phyloP scores from a whole-genome alignment of 1,140 invertebrate species.

The Drosophila orena region DNA sequence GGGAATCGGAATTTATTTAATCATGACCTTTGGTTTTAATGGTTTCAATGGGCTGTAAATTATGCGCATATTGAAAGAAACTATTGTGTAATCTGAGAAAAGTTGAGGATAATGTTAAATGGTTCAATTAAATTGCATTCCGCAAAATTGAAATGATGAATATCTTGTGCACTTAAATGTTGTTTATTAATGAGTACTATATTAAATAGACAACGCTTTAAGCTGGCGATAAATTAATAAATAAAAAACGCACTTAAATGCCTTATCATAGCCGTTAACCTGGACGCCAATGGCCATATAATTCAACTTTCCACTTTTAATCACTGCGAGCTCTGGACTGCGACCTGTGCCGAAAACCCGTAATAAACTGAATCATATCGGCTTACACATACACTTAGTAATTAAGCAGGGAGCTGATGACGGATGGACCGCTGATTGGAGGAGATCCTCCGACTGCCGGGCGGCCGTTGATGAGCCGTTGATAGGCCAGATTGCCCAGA shows the following conservation, averaged over 20 bases:
- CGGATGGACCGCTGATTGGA: constrained; percentile 69
- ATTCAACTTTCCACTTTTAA: constrained; percentile 1
- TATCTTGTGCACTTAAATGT: no score
- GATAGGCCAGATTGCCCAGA: constrained; percentile 48
- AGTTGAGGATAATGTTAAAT: no score
- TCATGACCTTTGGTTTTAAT: neutral
- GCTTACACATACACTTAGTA: constrained; percentile 64
- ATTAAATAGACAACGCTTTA: no score
- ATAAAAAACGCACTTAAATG: no score
- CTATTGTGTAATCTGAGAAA: no score
- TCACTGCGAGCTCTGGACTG: neutral
- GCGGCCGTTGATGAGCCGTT: constrained; percentile 56
- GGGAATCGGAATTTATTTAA: neutral
- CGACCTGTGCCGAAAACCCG: constrained; percentile 9
- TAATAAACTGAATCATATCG: constrained; percentile 65
- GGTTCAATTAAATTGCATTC: no score
- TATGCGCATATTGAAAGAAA: neutral
- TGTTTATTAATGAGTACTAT: no score
- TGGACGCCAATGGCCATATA: neutral
- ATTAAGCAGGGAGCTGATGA: constrained; percentile 64
- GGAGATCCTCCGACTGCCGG: constrained; percentile 5
- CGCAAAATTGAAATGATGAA: no score
- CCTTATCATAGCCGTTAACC: no score
- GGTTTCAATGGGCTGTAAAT: neutral
- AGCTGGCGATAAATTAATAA: no score